Conservation (phyloP, 2,888 invertebrate genomes). For the Oxytorus armatus region DNA sequence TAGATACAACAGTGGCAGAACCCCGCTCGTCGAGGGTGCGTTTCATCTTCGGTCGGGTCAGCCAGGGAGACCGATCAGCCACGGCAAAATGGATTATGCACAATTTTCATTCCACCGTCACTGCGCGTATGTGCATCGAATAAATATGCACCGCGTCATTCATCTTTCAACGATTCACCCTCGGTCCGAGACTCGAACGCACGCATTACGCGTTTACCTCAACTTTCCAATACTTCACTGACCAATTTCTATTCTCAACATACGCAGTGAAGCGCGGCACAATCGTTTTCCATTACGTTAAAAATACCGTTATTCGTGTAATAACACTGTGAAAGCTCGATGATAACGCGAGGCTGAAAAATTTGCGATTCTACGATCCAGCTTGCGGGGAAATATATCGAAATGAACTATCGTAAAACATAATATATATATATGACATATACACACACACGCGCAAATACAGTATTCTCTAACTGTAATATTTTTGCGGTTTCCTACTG, state of each 20-base stretch:
- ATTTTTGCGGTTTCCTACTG: constrained; percentile 81
- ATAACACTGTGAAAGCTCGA: constrained; percentile 34
- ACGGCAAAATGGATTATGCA: constrained; percentile 38
- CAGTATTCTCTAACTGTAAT: constrained; percentile 67
- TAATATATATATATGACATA: background rate
- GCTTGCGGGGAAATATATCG: constrained; percentile 6
- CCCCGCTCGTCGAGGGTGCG: constrained; percentile 81
- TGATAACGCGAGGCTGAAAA: constrained; percentile 31
- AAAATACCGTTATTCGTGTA: constrained; percentile 27
- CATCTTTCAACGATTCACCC: constrained; percentile 82
- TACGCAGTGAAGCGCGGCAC: constrained; percentile 1
- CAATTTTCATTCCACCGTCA: constrained; percentile 41
- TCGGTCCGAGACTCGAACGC: constrained; percentile 44
- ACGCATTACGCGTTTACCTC: constrained; percentile 55
- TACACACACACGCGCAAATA: constrained; percentile 1
- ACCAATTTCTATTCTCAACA: constrained; percentile 41
- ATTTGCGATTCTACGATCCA: constrained; percentile 24
- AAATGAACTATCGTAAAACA: background rate
- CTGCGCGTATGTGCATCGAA: background rate
- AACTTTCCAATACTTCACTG: constrained; percentile 61
- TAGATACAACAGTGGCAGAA: constrained; percentile 17
- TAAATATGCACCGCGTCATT: constrained; percentile 77
- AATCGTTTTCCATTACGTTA: constrained; percentile 27
- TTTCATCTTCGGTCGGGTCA: constrained; percentile 83
- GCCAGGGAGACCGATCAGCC: constrained; percentile 83